Evolutionary conservation across 2,888 invertebrate genomes (phyloP).

Genomic region (Azorinus chamasolen): DNA sequence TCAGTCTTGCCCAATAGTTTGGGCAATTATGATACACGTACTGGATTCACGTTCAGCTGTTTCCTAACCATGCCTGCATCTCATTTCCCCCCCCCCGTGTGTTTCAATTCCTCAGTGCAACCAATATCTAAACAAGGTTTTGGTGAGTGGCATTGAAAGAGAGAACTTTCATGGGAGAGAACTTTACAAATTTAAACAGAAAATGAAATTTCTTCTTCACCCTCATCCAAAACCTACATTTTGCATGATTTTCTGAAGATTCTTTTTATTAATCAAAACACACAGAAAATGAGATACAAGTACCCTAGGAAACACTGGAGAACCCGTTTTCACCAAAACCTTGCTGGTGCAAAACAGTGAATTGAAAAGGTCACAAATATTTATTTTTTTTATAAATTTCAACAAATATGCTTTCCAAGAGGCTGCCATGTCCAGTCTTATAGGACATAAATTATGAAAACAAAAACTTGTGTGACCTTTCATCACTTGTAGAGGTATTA

Average conservation of each 20-base stretch:
- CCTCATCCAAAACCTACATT: conserved; percentile 49
- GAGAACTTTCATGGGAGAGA: too few species aligned
- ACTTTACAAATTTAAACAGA: neutral
- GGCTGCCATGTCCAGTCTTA: too few species aligned
- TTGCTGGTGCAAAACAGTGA: conserved; percentile 35
- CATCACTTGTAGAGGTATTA: neutral
- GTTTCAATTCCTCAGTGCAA: conserved; percentile 19
- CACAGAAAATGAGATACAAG: conserved; percentile 61
- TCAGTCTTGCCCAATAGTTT: too few species aligned
- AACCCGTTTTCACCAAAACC: conserved; percentile 59
- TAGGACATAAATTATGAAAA: too few species aligned
- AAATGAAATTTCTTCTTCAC: neutral
- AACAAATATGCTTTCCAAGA: too few species aligned
- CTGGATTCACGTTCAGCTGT: too few species aligned
- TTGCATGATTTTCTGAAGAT: neutral
- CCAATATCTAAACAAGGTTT: conserved; percentile 35
- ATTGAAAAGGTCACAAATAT: too few species aligned
- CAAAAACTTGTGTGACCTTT: too few species aligned
- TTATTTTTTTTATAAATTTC: too few species aligned
- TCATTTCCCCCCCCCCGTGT: conserved; percentile 68
- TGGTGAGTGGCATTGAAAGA: conserved; percentile 31
- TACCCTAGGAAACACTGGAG: conserved; percentile 1
- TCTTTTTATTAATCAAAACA: neutral
- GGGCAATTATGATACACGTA: too few species aligned
- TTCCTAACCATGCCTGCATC: conserved; percentile 51